phyloP scores from a whole-genome alignment of 2,888 invertebrate species.

The Drosophila affinis region DNA sequence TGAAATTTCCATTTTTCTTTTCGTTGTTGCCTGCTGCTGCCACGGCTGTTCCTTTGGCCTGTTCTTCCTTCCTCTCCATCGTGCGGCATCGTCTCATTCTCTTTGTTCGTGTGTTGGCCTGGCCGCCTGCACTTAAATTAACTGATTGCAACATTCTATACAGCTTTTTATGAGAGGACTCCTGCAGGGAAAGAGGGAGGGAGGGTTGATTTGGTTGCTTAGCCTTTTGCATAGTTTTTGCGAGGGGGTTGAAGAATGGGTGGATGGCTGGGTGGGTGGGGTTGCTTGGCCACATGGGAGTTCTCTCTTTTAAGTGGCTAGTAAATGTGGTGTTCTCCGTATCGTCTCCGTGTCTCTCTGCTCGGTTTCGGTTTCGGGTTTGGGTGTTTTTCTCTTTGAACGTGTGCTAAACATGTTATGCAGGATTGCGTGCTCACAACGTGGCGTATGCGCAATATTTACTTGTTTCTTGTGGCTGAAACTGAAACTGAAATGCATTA shows the following conservation, averaged over 20 bases:
- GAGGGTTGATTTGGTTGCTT: constrained; percentile 17
- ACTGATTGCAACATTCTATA: constrained; percentile 80
- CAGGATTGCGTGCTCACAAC: constrained; percentile 66
- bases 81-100: background rate
- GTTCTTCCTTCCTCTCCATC: constrained; percentile 1
- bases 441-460: constrained; percentile 71
- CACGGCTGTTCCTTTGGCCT: constrained; percentile 28
- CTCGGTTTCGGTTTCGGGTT: background rate
- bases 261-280: constrained; percentile 8
- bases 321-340: constrained; percentile 61
- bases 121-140: constrained; percentile 79
- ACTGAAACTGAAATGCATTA: constrained; percentile 50
- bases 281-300: constrained; percentile 61
- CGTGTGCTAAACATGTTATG: constrained; percentile 60
- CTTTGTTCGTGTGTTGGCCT: constrained; percentile 52
- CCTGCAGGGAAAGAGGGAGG: background rate
- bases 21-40: constrained; percentile 43
- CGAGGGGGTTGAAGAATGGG: constrained; percentile 11
- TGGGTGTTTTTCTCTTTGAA: constrained; percentile 11
- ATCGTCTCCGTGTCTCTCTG: constrained; percentile 1
- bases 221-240: constrained; percentile 53
- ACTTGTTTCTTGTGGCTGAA: constrained; percentile 19
- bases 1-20: constrained; percentile 71
- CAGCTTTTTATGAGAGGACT: constrained; percentile 69
- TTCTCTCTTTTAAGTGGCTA: constrained; percentile 68